Conservation (phyloP, 1,140 invertebrate genomes). For the Ceratosolen fusciceps region DNA sequence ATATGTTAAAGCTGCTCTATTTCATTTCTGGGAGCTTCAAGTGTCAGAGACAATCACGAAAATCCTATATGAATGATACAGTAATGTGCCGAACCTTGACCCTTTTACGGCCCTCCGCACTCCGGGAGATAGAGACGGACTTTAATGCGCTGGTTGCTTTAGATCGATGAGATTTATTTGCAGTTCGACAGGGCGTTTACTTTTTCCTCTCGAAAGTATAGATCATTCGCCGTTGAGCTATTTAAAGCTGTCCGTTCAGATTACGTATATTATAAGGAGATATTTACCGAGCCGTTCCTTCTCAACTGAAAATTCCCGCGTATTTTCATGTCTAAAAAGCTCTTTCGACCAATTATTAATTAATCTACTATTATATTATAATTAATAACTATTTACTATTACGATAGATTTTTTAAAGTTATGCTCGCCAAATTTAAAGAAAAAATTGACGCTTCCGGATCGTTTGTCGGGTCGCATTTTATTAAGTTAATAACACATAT, state of each 20-base stretch:
- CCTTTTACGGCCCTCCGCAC: background rate
- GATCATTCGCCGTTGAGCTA: background rate
- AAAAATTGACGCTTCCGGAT: too few relatives aligned
- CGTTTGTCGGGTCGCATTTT: too few relatives aligned
- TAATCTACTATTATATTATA: too few relatives aligned
- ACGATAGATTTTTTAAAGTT: too few relatives aligned
- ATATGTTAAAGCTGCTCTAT: conserved; percentile 14
- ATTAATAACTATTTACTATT: too few relatives aligned
- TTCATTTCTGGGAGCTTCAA: background rate
- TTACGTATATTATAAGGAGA: background rate
- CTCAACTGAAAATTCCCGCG: too few relatives aligned
- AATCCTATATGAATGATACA: conserved; percentile 15
- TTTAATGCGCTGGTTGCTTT: background rate
- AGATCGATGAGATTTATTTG: conserved; percentile 13
- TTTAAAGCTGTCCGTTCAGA: background rate
- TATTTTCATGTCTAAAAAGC: too few relatives aligned
- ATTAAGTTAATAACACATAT: too few relatives aligned
- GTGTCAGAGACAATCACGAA: background rate
- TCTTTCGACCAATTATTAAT: too few relatives aligned
- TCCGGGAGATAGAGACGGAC: background rate
- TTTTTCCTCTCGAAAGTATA: background rate
- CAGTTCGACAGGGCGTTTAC: background rate
- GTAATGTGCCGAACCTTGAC: background rate
- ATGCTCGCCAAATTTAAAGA: too few relatives aligned
- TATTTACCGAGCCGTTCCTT: too few relatives aligned